Evolutionary conservation across 2,888 invertebrate species (phyloP).

Genomic region (Tachystola acroxantha): DNA sequence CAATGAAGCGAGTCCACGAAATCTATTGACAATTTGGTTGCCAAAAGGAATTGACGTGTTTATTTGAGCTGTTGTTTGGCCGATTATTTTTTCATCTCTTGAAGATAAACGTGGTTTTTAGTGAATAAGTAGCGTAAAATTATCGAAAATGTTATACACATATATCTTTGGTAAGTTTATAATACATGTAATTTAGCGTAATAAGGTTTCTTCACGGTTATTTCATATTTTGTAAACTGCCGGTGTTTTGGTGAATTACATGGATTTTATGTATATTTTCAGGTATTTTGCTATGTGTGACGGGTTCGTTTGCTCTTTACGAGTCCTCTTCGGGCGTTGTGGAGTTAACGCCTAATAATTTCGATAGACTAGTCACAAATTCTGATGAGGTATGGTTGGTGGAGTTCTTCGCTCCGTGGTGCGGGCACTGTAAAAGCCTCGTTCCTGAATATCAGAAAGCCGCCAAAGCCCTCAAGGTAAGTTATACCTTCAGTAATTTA

Average conservation of each 20-base stretch:
- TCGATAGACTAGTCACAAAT: constrained; percentile 88
- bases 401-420: constrained; percentile 98
- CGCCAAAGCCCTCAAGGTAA: constrained; percentile 93
- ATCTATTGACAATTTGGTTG: constrained; percentile 55
- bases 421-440: constrained; percentile 92
- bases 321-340: constrained; percentile 87
- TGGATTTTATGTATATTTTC: constrained; percentile 22
- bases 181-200: constrained; percentile 40
- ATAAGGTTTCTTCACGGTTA: constrained; percentile 26
- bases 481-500: background rate
- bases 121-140: constrained; percentile 33
- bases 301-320: constrained; percentile 75
- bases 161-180: constrained; percentile 57
- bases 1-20: constrained; percentile 63
- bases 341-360: constrained; percentile 91
- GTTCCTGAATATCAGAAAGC: constrained; percentile 97
- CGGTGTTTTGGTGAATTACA: constrained; percentile 28
- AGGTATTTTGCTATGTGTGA: constrained; percentile 58
- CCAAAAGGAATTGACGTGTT: constrained; percentile 54
- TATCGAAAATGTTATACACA: constrained; percentile 46
- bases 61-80: constrained; percentile 26
- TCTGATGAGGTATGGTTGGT: constrained; percentile 96
- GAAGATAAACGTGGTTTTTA: constrained; percentile 24
- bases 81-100: constrained; percentile 27
- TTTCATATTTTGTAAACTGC: constrained; percentile 19